These are phyloP conservation scores for Oophaga sylvatica DNA, from an alignment of 2,797 vertebrate species.

Conservation along the genomic window DNA sequence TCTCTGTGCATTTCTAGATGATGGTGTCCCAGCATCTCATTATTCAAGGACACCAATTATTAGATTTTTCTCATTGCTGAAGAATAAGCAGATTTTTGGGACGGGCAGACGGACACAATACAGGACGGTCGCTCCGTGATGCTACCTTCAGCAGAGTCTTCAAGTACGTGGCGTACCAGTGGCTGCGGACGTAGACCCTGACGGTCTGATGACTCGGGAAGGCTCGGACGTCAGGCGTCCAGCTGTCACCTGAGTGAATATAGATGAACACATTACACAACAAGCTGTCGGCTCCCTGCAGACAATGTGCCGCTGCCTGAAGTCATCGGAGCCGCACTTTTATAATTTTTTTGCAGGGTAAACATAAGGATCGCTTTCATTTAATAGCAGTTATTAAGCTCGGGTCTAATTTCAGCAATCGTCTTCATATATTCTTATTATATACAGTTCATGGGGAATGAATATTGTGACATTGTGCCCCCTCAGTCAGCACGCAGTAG, in stretches of 20 bases:
- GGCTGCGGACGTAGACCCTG: slow-evolving; percentile 74
- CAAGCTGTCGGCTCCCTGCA: not conserved
- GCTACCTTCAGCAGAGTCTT: slow-evolving; percentile 74
- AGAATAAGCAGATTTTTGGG: too few species aligned
- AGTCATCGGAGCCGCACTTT: not conserved
- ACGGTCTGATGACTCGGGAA: slow-evolving; percentile 71
- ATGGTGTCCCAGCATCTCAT: not conserved
- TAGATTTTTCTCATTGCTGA: too few species aligned
- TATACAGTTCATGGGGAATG: not conserved
- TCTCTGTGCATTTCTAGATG: too few species aligned
- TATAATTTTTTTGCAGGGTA: not conserved
- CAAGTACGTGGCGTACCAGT: slow-evolving; percentile 74
- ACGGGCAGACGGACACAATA: not conserved
- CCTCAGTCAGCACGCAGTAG: not conserved
- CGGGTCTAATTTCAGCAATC: not conserved
- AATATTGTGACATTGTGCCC: not conserved
- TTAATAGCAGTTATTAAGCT: not conserved
- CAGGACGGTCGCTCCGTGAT: not conserved
- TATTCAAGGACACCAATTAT: not conserved
- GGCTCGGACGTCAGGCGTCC: slow-evolving; percentile 67
- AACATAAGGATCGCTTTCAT: not conserved
- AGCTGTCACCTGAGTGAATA: slow-evolving; percentile 63
- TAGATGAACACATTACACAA: not conserved
- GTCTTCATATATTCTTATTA: not conserved
- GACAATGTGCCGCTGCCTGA: not conserved